Evolutionary conservation across 1,140 invertebrate species (phyloP).

Genomic region (Octopus sinensis): DNA sequence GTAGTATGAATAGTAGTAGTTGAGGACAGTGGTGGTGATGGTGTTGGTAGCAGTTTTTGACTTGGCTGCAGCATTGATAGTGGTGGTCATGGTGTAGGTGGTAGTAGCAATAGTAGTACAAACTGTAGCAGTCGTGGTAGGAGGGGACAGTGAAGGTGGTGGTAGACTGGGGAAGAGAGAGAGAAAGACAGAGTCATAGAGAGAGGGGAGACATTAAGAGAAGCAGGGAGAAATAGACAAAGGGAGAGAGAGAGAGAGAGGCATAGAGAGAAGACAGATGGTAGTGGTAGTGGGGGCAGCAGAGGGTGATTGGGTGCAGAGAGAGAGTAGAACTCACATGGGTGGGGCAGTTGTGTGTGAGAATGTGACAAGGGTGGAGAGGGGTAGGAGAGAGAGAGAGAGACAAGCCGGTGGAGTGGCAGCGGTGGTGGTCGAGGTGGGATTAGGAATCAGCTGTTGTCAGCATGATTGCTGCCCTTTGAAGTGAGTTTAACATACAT

Average conservation of each 20-base stretch:
- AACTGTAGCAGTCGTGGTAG: too few relatives aligned
- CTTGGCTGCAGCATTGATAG: too few relatives aligned
- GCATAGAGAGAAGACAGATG: background rate
- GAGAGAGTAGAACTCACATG: background rate
- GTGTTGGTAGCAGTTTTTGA: too few relatives aligned
- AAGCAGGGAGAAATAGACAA: background rate
- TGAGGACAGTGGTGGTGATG: too few relatives aligned
- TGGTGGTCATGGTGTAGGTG: too few relatives aligned
- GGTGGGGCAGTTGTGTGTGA: background rate
- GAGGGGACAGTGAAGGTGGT: background rate
- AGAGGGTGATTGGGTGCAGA: background rate
- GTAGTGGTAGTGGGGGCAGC: background rate
- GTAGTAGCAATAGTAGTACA: too few relatives aligned
- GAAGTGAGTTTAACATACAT: background rate
- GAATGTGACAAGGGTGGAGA: background rate
- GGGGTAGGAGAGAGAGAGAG: background rate
- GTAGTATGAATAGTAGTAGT: too few relatives aligned
- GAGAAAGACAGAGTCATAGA: background rate
- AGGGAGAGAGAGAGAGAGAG: background rate
- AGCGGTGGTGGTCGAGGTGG: background rate
- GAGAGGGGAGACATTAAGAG: background rate
- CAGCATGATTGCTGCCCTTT: background rate
- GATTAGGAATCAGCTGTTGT: too few relatives aligned
- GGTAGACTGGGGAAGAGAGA: background rate
- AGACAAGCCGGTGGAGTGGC: background rate